Evolutionary conservation across 2,113 vertebrate species (phyloP).

Genomic region (Peromyscus leucopus): DNA sequence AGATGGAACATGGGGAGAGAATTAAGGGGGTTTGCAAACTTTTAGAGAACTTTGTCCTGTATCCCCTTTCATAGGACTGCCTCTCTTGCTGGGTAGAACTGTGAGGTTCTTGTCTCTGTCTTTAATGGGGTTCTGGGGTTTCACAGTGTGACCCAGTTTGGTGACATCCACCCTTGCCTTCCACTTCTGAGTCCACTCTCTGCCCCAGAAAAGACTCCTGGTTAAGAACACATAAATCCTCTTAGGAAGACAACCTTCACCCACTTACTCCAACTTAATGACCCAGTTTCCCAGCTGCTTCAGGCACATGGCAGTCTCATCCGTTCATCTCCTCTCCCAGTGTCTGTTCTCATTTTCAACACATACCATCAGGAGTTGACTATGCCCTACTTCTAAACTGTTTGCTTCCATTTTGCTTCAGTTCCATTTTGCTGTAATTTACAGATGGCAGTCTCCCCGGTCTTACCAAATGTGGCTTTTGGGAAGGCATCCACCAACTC

Average conservation of each 20-base stretch:
- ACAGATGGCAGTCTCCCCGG: not conserved
- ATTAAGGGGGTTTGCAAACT: not conserved
- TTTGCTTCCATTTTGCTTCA: not conserved
- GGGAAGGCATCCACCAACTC: not conserved
- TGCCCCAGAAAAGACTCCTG: not conserved
- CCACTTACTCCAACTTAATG: not conserved
- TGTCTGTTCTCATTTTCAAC: not conserved
- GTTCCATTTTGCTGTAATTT: not conserved
- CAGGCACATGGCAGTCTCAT: accelerated
- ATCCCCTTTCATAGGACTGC: too few species aligned
- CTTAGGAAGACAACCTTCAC: not conserved
- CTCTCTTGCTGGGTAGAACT: not conserved
- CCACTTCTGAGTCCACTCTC: not conserved
- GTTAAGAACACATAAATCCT: not conserved
- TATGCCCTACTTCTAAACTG: accelerated
- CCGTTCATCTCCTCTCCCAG: accelerated
- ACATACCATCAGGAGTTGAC: too few species aligned
- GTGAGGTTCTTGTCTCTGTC: not conserved
- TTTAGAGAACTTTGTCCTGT: not conserved
- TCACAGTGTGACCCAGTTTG: not conserved
- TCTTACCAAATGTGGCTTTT: not conserved
- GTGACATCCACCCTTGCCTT: not conserved
- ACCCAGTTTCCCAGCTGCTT: too few species aligned
- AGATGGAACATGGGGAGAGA: not conserved
- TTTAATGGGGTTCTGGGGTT: not conserved